Evolutionary conservation across 2,888 invertebrate genomes (phyloP).

Genomic region (Malacosoma neustria): DNA sequence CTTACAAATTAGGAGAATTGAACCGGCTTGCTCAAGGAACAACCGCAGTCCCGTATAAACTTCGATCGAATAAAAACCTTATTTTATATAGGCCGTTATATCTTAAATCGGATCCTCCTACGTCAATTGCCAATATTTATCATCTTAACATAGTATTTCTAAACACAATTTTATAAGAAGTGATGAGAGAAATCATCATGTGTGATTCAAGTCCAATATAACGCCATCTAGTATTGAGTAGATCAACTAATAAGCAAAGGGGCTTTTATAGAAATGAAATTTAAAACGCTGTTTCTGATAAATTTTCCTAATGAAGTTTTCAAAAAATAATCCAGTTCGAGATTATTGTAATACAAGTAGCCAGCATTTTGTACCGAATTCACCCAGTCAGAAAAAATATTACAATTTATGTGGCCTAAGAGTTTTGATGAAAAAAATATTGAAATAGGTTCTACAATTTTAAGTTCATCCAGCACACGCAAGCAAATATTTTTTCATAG

Average conservation of each 20-base stretch:
- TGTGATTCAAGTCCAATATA: not conserved
- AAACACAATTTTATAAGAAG: not conserved
- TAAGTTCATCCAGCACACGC: no score
- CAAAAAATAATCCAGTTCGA: no score
- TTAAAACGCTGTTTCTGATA: no score
- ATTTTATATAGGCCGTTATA: not conserved
- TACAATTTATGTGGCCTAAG: no score
- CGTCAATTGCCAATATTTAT: not conserved
- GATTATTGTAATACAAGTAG: no score
- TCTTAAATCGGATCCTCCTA: not conserved
- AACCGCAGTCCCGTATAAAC: not conserved
- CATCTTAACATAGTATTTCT: not conserved
- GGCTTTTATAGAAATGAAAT: no score
- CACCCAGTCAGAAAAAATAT: no score
- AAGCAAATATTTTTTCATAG: no score
- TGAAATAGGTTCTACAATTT: no score
- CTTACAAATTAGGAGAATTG: not conserved
- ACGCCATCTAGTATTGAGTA: conserved; percentile 1
- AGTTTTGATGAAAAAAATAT: no score
- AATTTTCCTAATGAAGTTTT: no score
- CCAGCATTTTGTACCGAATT: no score
- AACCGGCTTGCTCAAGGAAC: not conserved
- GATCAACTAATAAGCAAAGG: not conserved
- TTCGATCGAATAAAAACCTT: not conserved
- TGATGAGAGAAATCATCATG: not conserved